Evolutionary conservation across 2,888 invertebrate genomes (phyloP), one percentile per base, ranked within the genome.

Genomic region (Polymixis lichenea): DNA sequence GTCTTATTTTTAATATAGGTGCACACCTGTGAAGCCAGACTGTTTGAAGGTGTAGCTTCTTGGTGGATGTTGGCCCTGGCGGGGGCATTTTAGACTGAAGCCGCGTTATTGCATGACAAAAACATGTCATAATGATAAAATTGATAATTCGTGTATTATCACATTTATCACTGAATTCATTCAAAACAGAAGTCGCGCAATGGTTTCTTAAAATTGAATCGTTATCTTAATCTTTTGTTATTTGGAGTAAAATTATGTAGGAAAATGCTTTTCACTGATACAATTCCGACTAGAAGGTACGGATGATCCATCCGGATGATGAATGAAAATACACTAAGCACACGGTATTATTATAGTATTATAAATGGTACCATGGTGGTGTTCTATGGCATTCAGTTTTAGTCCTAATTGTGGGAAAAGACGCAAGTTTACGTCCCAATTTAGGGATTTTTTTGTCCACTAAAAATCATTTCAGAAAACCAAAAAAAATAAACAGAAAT

Each of bases 91-190:
- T 38, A 38, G 38, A 46, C 61, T 43, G 43, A 46, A 46, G 43
- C 11, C 6, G 43, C 43, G 43, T 46, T 13, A 46, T 43, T 43
- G 43, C 43, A 1, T 9, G 9, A 43, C 9, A 9, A 9, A 43
- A 43, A 9, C 43, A 17, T 0, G 49, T n/a, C 19, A 19, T 19
- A 38, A 38, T 38, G 0, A 38, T 6, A 38, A 38, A 38, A 38
- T 38, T 38, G 38, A 38, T 38, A 72, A 19, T 25, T 9, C 22
- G 13, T 72, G 25, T 17, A 49, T 49, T 49, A 49, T 17, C 49
- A 49, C 49, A 49, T 51, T 58, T 58, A 70, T 71, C 71, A 28
- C 43, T 74, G 60, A 74, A 72, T n/a, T 72, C 1, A 46, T 25
- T 64, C 43, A n/a, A 17, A 43, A 43, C 9, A 53, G 43, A 6